Evolutionary conservation across 2,113 vertebrate genomes (phyloP).

Genomic region (Laticauda colubrina): DNA sequence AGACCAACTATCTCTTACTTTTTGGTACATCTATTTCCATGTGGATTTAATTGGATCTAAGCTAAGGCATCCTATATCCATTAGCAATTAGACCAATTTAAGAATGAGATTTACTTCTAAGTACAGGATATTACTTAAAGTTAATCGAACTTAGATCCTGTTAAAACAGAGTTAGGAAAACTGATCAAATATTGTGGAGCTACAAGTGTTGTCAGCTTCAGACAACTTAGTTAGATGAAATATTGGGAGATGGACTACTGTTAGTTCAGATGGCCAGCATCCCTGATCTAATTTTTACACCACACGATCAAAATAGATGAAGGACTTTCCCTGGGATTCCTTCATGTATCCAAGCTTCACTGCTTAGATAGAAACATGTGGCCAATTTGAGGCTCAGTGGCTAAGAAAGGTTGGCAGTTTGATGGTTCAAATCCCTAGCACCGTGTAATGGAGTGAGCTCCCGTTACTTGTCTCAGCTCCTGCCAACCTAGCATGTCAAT

Average conservation of each 20-base stretch:
- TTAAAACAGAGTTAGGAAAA: neutral
- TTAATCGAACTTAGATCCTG: neutral
- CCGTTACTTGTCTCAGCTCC: too few species aligned
- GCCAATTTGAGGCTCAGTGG: neutral
- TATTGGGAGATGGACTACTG: neutral
- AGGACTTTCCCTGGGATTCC: neutral
- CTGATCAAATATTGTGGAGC: neutral
- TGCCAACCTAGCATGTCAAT: too few species aligned
- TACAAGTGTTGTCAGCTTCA: neutral
- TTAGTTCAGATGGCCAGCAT: neutral
- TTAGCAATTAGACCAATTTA: neutral
- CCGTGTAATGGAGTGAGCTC: too few species aligned
- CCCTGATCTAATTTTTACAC: neutral
- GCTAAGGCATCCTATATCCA: neutral
- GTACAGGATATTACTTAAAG: neutral
- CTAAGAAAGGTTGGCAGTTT: too few species aligned
- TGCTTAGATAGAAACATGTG: neutral
- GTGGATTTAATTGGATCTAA: neutral
- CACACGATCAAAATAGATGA: neutral
- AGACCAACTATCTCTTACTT: neutral
- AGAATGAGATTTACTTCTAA: neutral
- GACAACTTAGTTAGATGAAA: neutral
- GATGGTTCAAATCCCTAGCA: too few species aligned
- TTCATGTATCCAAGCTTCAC: neutral
- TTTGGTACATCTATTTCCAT: neutral